Conservation (phyloP, 2,888 invertebrate species). For the Cremastinae sp. region DNA sequence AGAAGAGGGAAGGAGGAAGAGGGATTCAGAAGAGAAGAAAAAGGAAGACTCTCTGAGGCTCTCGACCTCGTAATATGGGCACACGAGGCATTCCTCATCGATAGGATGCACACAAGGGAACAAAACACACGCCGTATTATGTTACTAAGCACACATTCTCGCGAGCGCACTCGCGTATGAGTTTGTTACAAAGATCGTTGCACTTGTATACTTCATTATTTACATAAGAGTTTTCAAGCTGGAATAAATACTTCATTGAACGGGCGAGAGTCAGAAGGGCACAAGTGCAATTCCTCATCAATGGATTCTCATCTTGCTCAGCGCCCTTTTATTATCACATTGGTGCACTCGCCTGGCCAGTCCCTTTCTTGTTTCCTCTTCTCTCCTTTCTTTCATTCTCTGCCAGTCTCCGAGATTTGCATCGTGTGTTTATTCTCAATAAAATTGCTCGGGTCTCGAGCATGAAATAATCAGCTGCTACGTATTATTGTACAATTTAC, state of each 20-base stretch:
- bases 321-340: constrained; percentile 7
- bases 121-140: constrained; percentile 24
- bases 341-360: constrained; percentile 43
- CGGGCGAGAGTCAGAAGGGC: constrained; percentile 14
- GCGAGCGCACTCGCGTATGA: background rate
- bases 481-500: constrained; percentile 52
- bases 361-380: constrained; percentile 39
- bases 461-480: constrained; percentile 51
- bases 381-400: background rate
- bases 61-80: constrained; percentile 54
- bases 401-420: constrained; percentile 5
- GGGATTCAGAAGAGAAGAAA: constrained; percentile 29
- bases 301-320: constrained; percentile 4
- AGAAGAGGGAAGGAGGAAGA: background rate
- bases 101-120: constrained; percentile 32
- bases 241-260: background rate
- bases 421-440: constrained; percentile 37
- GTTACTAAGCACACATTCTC: constrained; percentile 6
- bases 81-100: constrained; percentile 53
- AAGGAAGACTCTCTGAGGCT: constrained; percentile 43
- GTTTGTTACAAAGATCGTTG: constrained; percentile 32
- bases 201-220: constrained; percentile 58
- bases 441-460: constrained; percentile 50
- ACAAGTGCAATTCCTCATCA: background rate
- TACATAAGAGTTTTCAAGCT: constrained; percentile 42